Evolutionary conservation across 2,113 vertebrate genomes (phyloP).

Genomic region (Myotis brandtii): DNA sequence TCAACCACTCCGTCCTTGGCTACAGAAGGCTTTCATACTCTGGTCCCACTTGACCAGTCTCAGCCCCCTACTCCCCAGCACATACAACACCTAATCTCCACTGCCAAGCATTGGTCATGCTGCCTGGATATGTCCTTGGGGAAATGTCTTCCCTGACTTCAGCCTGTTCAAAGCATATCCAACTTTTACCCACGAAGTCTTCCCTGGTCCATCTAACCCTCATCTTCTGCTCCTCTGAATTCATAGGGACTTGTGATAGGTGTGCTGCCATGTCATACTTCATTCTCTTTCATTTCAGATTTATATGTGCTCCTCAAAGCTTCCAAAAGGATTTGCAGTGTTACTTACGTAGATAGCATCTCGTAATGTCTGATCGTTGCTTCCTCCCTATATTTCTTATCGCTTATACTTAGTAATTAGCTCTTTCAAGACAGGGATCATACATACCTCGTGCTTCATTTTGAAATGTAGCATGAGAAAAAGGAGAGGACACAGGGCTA

Average conservation of each 20-base stretch:
- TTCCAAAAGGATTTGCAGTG: slow-evolving; percentile 30
- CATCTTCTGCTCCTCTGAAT: not conserved
- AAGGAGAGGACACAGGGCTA: not conserved
- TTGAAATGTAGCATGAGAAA: not conserved
- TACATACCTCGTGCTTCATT: not conserved
- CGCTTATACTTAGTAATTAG: not conserved
- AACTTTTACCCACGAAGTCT: not conserved
- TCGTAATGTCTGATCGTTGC: not conserved
- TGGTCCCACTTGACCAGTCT: not conserved
- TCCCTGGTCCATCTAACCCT: not conserved
- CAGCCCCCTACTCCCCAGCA: no score
- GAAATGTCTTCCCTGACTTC: not conserved
- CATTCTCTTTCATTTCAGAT: slow-evolving; percentile 2
- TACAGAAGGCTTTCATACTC: not conserved
- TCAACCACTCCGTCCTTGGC: not conserved
- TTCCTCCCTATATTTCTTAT: slow-evolving; percentile 13
- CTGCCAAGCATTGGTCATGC: not conserved
- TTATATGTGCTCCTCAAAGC: not conserved
- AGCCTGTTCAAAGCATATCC: not conserved
- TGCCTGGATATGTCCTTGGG: not conserved
- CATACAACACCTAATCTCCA: not conserved
- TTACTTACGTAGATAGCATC: slow-evolving; percentile 10
- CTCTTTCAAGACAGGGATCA: not conserved
- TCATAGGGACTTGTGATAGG: not conserved
- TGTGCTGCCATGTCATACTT: not conserved